Base-by-base conservation (phyloP, 2,888 invertebrate genomes). In the Tenthredo mesomela region DNA sequence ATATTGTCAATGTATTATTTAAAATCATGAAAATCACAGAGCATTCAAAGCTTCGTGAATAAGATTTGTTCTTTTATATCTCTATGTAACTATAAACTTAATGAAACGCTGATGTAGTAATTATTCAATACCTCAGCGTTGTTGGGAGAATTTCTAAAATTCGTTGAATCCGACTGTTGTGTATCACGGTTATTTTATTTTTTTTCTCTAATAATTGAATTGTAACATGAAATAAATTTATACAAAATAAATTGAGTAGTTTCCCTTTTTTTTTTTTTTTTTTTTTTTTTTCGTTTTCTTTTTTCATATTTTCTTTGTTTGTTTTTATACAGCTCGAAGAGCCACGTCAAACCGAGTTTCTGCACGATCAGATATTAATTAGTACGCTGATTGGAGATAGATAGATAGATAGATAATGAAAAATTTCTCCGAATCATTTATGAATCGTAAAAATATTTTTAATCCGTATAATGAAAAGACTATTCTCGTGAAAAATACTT, bases 291-390 rank as follows among this genome's bases (percentile, higher is more conserved):
- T 12, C 10, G 0, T 67, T 67, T 33, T 33, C 25, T 2, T 29
- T 29, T 29, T 29, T 2, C 29, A 29, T 29, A 1, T 29, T 29
- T 29, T 29, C 29, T 29, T 29, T 29, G 29, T 67, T 33, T 25
- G 12, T 47, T 43, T 75, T 73, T 43, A 73, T 29, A 40, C 21
- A 73, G 43, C 73, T 73, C 43, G 3, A 73, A 43, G 40, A 2
- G 43, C 73, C 43, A 40, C 21, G 77, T 77, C 54, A 77, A 50
- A 18, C 7, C 7, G 29, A 50, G 18, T 50, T 29, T 77, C 10
- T 50, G 12, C 77, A 77, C 77, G 50, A 47, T 29, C 77, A 33
- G 29, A 77, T 77, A 67, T 77, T n/a, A n/a, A 77, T 21, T 71
- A 43, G 73, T 73, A 73, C 43, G 73, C 73, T n/a, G 25, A 21